Base-by-base conservation (phyloP, 2,113 vertebrate genomes). In the Notechis scutatus region DNA sequence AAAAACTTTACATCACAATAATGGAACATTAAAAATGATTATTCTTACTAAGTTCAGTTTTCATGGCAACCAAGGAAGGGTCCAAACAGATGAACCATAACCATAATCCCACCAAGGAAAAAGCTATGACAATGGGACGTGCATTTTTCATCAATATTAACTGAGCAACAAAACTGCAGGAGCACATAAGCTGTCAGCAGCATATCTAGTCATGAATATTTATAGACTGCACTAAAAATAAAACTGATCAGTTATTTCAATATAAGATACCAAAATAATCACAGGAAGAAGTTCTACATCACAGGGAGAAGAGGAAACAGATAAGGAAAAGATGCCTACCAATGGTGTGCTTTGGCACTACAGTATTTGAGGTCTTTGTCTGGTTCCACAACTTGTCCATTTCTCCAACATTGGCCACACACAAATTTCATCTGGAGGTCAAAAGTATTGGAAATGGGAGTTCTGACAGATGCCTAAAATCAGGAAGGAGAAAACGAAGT, bases 391-490 rank as follows among this genome's bases (percentile, higher is more conserved):
- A 98, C 97, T 94, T 98, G 98, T 34, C 99, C 98, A 0, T 98
- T 98, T 81, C 97, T 97, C 98, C 98, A 99, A 97, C 99, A 99
- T 94, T 98, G 98, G 94, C 98, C 97, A 85, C 99, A 99, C 57
- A 98, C 98, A 92, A 99, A 99, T 98, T 98, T 99, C 98, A 99
- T 98, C 95, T 98, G 98, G 95, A 99, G 97, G 93, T 98, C 98
- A 92, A 98, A 98, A 93, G 97, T 97, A 95, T 97, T 97, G 92
- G 97, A 97, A 0, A 93, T 95, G 3, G 97, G 96, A 50, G 96
- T 94, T 94, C 98, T 96, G 0, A 97, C 90, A 91, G 95, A 94
- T 94, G 97, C 91, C 92, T 98, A 92, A 26, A 34, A 86, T 93
- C 39, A 55, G 55, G 34, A 90, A 69, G 57, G 7, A 21, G 89